phyloP scores from a whole-genome alignment of 92 coral and sea anemone species.

The Phymanthus crucifer region DNA sequence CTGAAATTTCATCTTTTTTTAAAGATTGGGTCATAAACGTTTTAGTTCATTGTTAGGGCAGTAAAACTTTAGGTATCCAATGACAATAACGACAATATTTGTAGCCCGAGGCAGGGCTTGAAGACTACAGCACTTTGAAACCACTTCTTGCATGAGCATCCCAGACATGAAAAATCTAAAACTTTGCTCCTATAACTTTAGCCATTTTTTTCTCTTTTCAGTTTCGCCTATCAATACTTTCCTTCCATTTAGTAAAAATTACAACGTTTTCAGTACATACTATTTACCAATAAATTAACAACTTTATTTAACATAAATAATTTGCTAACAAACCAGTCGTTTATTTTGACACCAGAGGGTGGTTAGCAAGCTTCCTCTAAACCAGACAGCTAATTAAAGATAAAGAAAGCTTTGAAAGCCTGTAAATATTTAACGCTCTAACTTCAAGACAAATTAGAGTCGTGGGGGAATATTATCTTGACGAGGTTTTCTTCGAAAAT shows the following conservation, averaged over 20 bases:
- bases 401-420: conserved; percentile 12
- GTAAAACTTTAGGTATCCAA: background rate
- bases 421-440: conserved; percentile 31
- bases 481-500: background rate
- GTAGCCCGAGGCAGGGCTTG: background rate
- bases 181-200: background rate
- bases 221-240: too few species aligned
- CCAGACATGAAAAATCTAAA: background rate
- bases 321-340: background rate
- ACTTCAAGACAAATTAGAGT: conserved; percentile 25
- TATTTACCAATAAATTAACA: background rate
- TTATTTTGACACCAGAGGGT: background rate
- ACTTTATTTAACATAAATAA: background rate
- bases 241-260: too few species aligned
- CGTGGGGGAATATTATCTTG: conserved; percentile 19
- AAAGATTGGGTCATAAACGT: background rate
- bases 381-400: conserved; percentile 19
- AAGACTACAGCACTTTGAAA: background rate
- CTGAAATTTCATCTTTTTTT: background rate
- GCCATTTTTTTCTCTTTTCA: too few species aligned
- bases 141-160: background rate
- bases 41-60: background rate
- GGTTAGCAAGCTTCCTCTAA: conserved; percentile 12
- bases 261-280: background rate
- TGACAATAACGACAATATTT: background rate